These are phyloP conservation scores for Clarias pachynema DNA, from an alignment of 2,797 vertebrate genomes.

Conservation along the genomic window DNA sequence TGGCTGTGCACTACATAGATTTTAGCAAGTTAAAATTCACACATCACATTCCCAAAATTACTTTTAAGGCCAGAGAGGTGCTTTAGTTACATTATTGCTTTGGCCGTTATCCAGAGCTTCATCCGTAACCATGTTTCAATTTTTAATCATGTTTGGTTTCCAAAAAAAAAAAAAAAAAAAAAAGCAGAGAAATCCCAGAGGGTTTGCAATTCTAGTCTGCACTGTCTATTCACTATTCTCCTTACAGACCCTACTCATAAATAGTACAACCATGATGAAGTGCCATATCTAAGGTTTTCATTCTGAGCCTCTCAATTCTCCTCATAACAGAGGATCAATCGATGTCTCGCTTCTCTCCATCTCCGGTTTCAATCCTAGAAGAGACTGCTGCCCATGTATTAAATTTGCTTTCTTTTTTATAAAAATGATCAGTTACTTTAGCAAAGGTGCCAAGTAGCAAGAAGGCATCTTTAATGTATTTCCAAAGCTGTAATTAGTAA, in stretches of 20 bases:
- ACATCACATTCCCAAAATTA: slow-evolving; percentile 18
- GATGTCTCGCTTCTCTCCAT: slow-evolving; percentile 1
- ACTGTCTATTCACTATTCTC: not conserved
- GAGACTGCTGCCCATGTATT: not conserved
- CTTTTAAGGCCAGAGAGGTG: slow-evolving; percentile 15
- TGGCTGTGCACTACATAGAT: slow-evolving; percentile 54
- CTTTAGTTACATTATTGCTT: slow-evolving; percentile 16
- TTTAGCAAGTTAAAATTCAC: not conserved
- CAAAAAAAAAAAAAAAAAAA: not conserved
- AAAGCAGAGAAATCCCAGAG: not conserved
- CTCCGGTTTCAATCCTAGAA: not conserved
- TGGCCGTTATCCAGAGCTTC: not conserved
- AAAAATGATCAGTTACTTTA: slow-evolving; percentile 8
- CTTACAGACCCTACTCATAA: slow-evolving; percentile 11
- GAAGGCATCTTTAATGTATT: not conserved
- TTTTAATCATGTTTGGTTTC: slow-evolving; percentile 8
- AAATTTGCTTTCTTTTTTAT: not conserved
- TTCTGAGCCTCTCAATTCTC: slow-evolving; percentile 1
- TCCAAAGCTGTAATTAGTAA: not conserved
- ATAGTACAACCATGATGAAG: slow-evolving; percentile 40
- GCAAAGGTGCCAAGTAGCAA: not conserved
- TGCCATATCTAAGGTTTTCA: slow-evolving; percentile 21
- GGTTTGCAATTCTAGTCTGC: not conserved
- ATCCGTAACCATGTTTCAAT: slow-evolving; percentile 10
- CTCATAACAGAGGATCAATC: slow-evolving; percentile 22